Percentiles rank a stretch among this genome's conserved stretches.
Conservation (phyloP, 1,140 invertebrate species). For the Tetranychus urticae region DNA sequence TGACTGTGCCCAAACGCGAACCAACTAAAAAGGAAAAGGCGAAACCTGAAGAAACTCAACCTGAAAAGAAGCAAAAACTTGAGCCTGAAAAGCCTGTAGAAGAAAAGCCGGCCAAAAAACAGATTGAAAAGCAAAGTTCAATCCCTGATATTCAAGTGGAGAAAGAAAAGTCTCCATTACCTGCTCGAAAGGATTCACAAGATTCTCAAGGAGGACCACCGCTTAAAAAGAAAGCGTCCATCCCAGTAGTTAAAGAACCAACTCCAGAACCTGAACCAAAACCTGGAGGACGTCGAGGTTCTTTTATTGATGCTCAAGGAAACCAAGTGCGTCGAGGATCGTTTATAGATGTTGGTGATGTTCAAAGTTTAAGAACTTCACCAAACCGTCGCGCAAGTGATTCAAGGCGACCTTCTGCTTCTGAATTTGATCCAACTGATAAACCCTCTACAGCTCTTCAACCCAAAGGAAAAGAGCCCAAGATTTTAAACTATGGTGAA, state of each 20-base stretch:
- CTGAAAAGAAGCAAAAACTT: background rate
- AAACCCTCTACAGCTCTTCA: constrained; percentile 66
- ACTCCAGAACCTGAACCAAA: constrained; percentile 12
- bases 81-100: background rate
- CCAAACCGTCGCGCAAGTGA: background rate
- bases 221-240: constrained; percentile 17
- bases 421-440: constrained; percentile 45
- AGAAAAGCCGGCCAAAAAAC: background rate
- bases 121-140: background rate
- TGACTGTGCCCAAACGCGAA: constrained; percentile 3
- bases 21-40: background rate
- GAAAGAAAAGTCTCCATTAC: constrained; percentile 4
- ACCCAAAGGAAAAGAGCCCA: constrained; percentile 46
- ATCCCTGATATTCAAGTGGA: constrained; percentile 1
- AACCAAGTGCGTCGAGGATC: background rate
- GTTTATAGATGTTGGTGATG: background rate
- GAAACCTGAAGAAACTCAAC: background rate
- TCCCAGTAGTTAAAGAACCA: constrained; percentile 12
- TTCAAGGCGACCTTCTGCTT: constrained; percentile 6
- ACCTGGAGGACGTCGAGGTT: constrained; percentile 5
- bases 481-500: constrained; percentile 66
- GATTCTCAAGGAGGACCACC: background rate
- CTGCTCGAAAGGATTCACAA: background rate
- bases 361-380: background rate
- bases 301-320: background rate